Evolutionary conservation across 2,888 invertebrate species (phyloP).

Genomic region (Hirtodrosophila confusa): DNA sequence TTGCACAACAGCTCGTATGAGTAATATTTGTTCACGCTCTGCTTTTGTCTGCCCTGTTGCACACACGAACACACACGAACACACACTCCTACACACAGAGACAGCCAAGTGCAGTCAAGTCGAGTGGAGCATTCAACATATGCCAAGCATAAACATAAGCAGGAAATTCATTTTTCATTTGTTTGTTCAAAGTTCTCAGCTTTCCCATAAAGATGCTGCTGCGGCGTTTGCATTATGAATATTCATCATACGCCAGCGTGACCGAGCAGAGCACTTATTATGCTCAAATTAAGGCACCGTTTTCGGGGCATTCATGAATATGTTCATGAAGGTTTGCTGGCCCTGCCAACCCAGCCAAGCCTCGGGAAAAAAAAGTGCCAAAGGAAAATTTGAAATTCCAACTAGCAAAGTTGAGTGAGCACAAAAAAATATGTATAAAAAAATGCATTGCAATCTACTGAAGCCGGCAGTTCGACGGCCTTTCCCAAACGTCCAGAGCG

Average conservation of each 20-base stretch:
- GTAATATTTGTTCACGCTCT: slow-evolving; percentile 75
- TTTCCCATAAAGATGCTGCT: slow-evolving; percentile 51
- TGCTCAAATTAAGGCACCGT: slow-evolving; percentile 70
- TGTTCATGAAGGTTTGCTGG: slow-evolving; percentile 30
- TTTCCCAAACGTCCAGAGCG: slow-evolving; percentile 33
- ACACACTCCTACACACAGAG: not conserved
- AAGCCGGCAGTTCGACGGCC: slow-evolving; percentile 64
- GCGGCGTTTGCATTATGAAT: slow-evolving; percentile 63
- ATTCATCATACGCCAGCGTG: slow-evolving; percentile 70
- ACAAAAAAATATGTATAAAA: not conserved
- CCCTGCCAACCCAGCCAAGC: not conserved
- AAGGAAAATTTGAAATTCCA: slow-evolving; percentile 73
- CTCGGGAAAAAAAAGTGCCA: slow-evolving; percentile 23
- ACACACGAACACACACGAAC: slow-evolving; percentile 13
- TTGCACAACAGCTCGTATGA: slow-evolving; percentile 68
- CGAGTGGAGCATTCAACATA: slow-evolving; percentile 69
- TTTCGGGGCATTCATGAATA: slow-evolving; percentile 46
- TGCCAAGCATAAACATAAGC: slow-evolving; percentile 78
- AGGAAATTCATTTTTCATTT: slow-evolving; percentile 80
- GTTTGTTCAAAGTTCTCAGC: slow-evolving; percentile 65
- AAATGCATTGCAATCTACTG: slow-evolving; percentile 62
- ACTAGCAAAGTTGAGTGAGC: slow-evolving; percentile 48
- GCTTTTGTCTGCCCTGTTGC: slow-evolving; percentile 67
- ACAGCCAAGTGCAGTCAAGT: slow-evolving; percentile 42
- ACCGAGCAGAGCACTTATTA: slow-evolving; percentile 70